Conservation (phyloP, 2,797 vertebrate species). For the Etheostoma perlongum region DNA sequence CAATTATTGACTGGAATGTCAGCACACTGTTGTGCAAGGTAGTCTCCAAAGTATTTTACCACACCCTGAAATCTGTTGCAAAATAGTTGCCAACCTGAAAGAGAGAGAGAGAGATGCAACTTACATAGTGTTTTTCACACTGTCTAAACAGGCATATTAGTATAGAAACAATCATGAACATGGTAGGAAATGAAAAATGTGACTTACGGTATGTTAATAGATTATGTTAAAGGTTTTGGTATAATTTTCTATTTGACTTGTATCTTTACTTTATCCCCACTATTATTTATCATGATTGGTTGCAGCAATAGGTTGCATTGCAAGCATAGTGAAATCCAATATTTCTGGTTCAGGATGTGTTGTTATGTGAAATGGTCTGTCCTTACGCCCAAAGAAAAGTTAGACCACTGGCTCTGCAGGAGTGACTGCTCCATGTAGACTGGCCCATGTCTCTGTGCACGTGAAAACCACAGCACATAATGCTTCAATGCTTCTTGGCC, state of each 20-base stretch:
- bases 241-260: not conserved
- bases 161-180: not conserved
- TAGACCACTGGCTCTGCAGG: constrained; percentile 18
- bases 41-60: constrained; percentile 34
- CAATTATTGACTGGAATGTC: constrained; percentile 42
- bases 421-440: constrained; percentile 22
- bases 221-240: not conserved
- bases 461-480: constrained; percentile 14
- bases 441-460: constrained; percentile 8
- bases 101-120: not conserved
- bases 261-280: not conserved
- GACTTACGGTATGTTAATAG: not conserved
- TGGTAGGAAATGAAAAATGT: not conserved
- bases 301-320: constrained; percentile 14
- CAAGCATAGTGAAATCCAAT: constrained; percentile 15
- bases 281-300: not conserved
- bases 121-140: not conserved
- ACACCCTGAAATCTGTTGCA: constrained; percentile 54
- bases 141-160: not conserved
- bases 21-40: constrained; percentile 47
- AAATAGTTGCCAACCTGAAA: constrained; percentile 35
- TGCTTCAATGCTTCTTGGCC: constrained; percentile 6
- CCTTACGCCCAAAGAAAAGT: not conserved
- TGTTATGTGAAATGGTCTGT: constrained; percentile 27
- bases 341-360: constrained; percentile 16